Percentiles rank a stretch among this genome's conserved stretches.
These are phyloP conservation scores for Adrianichthys oophorus DNA, from an alignment of 2,797 vertebrate genomes.

Conservation along the genomic window DNA sequence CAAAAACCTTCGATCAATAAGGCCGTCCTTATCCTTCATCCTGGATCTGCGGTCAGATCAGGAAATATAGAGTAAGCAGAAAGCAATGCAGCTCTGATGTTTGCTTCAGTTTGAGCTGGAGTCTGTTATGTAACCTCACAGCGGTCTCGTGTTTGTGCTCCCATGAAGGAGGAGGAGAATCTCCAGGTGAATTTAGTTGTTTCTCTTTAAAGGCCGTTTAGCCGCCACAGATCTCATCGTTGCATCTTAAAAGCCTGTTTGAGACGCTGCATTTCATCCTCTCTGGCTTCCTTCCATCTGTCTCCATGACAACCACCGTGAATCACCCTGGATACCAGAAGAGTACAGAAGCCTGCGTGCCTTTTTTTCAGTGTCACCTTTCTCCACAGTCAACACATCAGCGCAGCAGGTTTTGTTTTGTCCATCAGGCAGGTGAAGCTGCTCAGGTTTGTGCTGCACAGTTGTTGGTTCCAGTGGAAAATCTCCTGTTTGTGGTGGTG, in stretches of 20 bases:
- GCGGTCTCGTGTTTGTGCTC: too few species aligned
- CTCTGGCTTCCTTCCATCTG: constrained; percentile 34
- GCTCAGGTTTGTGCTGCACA: not conserved
- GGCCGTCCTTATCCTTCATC: too few species aligned
- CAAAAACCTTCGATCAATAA: too few species aligned
- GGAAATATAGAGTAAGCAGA: too few species aligned
- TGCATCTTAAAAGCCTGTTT: constrained; percentile 5
- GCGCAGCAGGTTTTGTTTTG: constrained; percentile 1
- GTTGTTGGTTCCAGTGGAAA: not conserved
- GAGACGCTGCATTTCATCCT: constrained; percentile 22
- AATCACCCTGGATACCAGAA: constrained; percentile 51
- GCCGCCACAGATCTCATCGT: not conserved
- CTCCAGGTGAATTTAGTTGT: too few species aligned
- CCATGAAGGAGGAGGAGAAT: too few species aligned
- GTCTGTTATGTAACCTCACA: too few species aligned
- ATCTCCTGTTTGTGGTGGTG: constrained; percentile 3
- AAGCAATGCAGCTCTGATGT: too few species aligned
- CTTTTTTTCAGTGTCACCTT: constrained; percentile 36
- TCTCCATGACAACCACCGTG: constrained; percentile 63
- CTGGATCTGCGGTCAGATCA: too few species aligned
- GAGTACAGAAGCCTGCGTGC: constrained; percentile 33
- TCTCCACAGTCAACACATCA: constrained; percentile 26
- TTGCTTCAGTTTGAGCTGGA: too few species aligned
- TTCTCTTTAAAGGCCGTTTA: too few species aligned
- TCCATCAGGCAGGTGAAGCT: constrained; percentile 20